Conservation (phyloP, 1,140 invertebrate genomes). For the Drosophila serrata region DNA sequence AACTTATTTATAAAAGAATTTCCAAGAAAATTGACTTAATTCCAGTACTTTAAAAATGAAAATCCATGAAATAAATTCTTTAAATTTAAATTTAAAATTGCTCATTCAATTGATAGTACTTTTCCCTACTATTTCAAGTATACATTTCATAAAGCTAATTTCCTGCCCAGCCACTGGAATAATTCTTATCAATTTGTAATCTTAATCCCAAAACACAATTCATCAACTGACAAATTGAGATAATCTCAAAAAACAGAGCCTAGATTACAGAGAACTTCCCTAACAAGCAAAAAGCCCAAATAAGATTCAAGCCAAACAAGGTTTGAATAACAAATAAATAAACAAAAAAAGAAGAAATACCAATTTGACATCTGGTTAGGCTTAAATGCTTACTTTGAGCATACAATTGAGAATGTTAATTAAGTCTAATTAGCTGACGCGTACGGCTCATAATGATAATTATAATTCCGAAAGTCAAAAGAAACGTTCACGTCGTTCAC, state of each 20-base stretch:
- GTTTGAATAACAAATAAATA: background rate
- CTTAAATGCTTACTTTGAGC: conserved; percentile 23
- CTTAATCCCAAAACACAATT: conserved; percentile 28
- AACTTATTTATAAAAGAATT: background rate
- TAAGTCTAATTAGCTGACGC: conserved; percentile 69
- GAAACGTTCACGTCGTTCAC: conserved; percentile 36
- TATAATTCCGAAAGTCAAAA: conserved; percentile 47
- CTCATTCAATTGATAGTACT: background rate
- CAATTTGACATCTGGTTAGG: conserved; percentile 68
- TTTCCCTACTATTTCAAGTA: background rate
- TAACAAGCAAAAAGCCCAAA: conserved; percentile 43
- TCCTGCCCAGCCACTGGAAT: conserved; percentile 8
- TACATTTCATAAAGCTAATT: conserved; percentile 21
- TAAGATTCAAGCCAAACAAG: conserved; percentile 36
- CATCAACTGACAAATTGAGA: conserved; percentile 43
- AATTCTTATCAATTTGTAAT: conserved; percentile 58
- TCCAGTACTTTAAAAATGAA: background rate
- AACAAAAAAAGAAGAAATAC: conserved; percentile 15
- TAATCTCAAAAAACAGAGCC: conserved; percentile 4
- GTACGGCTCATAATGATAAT: conserved; percentile 41
- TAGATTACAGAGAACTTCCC: conserved; percentile 11
- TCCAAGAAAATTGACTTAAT: accelerated
- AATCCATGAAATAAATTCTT: background rate
- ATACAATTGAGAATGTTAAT: conserved; percentile 59
- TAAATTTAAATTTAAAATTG: background rate